Conservation (phyloP, 2,888 invertebrate genomes). For the Erpobdella octoculata region DNA sequence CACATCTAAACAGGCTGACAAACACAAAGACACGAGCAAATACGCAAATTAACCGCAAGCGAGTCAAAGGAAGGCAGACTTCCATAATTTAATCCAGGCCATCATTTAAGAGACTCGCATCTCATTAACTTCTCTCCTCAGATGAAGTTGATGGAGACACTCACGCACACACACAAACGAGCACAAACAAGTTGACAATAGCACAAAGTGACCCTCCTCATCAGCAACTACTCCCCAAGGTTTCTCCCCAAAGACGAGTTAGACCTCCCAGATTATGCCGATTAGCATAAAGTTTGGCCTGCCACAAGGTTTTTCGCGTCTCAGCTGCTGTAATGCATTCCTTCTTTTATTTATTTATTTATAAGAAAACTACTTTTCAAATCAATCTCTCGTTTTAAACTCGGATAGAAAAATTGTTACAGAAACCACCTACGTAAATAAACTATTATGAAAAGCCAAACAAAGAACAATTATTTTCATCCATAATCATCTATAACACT, state of each 20-base stretch:
- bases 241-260: not conserved
- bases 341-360: not conserved
- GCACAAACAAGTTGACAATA: too few species aligned
- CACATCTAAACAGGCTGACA: too few species aligned
- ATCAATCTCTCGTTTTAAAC: too few species aligned
- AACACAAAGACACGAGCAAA: not conserved
- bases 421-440: too few species aligned
- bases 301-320: not conserved
- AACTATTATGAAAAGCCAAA: too few species aligned
- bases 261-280: not conserved
- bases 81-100: slow-evolving; percentile 1
- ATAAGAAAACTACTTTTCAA: too few species aligned
- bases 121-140: slow-evolving; percentile 17
- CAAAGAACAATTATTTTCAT: too few species aligned
- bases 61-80: too few species aligned
- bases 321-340: not conserved
- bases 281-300: slow-evolving; percentile 1
- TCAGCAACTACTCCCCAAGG: slow-evolving; percentile 1
- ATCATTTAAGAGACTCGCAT: slow-evolving; percentile 11
- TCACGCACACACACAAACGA: not conserved
- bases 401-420: too few species aligned
- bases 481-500: too few species aligned
- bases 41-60: not conserved
- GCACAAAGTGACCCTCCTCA: too few species aligned
- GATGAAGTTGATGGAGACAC: not conserved